Evolutionary conservation across 2,888 invertebrate species (phyloP).

Genomic region (Zhuqinia jingwanae): DNA sequence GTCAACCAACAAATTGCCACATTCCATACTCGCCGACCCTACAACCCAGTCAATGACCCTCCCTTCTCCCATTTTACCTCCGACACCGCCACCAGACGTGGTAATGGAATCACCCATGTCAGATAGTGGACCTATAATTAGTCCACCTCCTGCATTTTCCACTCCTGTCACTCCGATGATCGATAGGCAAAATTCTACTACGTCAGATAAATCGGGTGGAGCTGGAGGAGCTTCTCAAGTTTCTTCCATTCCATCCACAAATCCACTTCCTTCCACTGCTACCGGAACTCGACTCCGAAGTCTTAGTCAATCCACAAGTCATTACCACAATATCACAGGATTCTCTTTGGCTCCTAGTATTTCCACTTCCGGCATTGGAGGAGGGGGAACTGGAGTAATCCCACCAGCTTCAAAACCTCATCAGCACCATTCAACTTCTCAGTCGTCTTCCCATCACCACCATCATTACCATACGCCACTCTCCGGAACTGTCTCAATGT

Average conservation of each 20-base stretch:
- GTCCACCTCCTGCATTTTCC: constrained; percentile 78
- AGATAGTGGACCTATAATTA: constrained; percentile 77
- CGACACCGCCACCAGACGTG: constrained; percentile 77
- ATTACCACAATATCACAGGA: constrained; percentile 54
- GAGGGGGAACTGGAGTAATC: background rate
- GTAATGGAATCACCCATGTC: constrained; percentile 78
- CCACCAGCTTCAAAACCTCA: constrained; percentile 29
- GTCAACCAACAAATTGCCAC: constrained; percentile 48
- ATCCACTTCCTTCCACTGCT: constrained; percentile 5
- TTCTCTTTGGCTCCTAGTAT: constrained; percentile 37
- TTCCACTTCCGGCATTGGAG: constrained; percentile 14
- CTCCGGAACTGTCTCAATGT: constrained; percentile 76
- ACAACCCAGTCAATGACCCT: constrained; percentile 76
- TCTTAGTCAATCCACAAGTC: constrained; percentile 64
- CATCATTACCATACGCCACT: constrained; percentile 66
- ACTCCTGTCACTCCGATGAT: constrained; percentile 79
- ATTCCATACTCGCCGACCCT: constrained; percentile 46
- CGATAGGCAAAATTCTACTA: constrained; percentile 77
- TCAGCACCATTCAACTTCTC: constrained; percentile 6
- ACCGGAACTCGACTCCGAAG: constrained; percentile 45
- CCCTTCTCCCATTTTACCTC: constrained; percentile 77
- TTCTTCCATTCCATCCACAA: too few species aligned
- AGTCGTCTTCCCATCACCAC: constrained; percentile 10
- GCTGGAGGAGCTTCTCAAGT: constrained; percentile 17
- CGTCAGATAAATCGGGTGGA: constrained; percentile 74